A percentile compares a stretch with the other conserved stretches of the same genome.
Conservation (phyloP, 2,888 invertebrate genomes). For the Enchytraeus crypticus region DNA sequence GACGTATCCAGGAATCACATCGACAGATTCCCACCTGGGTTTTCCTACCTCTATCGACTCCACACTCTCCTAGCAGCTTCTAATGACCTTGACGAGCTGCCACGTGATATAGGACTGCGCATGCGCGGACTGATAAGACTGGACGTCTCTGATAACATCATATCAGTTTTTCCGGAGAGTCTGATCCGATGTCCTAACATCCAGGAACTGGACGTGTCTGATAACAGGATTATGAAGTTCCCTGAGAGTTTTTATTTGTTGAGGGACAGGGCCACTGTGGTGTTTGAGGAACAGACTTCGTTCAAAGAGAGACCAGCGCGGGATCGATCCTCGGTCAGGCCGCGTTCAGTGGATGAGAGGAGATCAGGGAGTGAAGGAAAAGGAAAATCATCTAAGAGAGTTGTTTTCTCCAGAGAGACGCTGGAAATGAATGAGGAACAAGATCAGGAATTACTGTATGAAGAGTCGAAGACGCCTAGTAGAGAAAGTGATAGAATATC, state of each 20-base stretch:
- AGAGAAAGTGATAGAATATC: no score
- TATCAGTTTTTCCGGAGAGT: constrained; percentile 50
- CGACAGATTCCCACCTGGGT: constrained; percentile 56
- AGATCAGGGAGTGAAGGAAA: no score
- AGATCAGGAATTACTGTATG: no score
- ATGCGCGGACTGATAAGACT: constrained; percentile 58
- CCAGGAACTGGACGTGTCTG: constrained; percentile 39
- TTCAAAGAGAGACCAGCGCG: constrained; percentile 36
- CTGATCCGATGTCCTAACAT: constrained; percentile 41
- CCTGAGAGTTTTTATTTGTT: constrained; percentile 44
- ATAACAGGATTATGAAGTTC: constrained; percentile 41
- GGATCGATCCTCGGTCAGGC: neutral
- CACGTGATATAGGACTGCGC: constrained; percentile 37
- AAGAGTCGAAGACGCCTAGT: no score
- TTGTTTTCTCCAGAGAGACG: no score
- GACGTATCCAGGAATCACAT: constrained; percentile 74
- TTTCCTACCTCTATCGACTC: constrained; percentile 40
- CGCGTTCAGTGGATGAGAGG: no score
- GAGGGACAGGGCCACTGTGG: constrained; percentile 33
- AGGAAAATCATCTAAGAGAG: no score
- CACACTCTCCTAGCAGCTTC: constrained; percentile 33
- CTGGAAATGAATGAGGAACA: no score
- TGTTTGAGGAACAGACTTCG: constrained; percentile 33
- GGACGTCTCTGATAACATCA: constrained; percentile 74
- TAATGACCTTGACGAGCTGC: constrained; percentile 39